Conservation (phyloP, 2,113 vertebrate genomes). For the Heteronetta atricapilla region DNA sequence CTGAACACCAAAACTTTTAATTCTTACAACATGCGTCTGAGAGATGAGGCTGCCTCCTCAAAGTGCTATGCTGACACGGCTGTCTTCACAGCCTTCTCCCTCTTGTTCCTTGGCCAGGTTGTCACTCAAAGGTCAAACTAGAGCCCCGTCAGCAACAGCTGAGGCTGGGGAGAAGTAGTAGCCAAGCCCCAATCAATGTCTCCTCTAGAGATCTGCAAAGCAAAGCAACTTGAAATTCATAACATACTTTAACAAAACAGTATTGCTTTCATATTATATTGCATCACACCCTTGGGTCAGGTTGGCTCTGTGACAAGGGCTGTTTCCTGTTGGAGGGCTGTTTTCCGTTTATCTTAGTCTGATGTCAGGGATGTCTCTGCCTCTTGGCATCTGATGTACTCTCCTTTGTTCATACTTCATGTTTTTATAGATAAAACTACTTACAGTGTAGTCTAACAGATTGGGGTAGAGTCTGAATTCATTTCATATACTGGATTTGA, state of each 20-base stretch:
- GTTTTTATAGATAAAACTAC: not conserved
- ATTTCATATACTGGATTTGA: not conserved
- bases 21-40: not conserved
- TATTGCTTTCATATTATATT: not conserved
- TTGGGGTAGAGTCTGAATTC: not conserved
- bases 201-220: slow-evolving; percentile 17
- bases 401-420: not conserved
- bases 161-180: not conserved
- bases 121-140: slow-evolving; percentile 1
- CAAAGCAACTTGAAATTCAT: not conserved
- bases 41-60: not conserved
- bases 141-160: not conserved
- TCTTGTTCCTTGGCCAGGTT: not conserved
- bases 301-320: not conserved
- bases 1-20: not conserved
- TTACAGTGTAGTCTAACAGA: not conserved
- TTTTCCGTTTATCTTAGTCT: not conserved
- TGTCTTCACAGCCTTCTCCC: not conserved
- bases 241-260: not conserved
- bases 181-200: not conserved
- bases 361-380: not conserved
- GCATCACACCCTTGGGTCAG: not conserved
- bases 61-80: not conserved
- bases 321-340: not conserved
- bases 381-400: not conserved